Evolutionary conservation across 2,113 vertebrate genomes (phyloP).

Genomic region (Sula dactylatra): DNA sequence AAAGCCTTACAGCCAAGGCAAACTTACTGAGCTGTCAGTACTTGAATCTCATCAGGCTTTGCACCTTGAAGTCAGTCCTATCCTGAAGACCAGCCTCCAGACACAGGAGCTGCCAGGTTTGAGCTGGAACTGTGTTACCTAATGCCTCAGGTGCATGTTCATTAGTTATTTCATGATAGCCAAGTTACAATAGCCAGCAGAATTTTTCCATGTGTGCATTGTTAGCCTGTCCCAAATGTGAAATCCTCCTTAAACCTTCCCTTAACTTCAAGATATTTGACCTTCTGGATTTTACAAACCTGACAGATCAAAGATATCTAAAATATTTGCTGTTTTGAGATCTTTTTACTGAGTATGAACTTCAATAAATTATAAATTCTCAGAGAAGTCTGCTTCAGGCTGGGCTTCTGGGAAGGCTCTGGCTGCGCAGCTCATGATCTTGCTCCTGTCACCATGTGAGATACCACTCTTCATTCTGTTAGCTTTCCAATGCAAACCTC

Average conservation of each 20-base stretch:
- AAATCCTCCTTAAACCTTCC: not conserved
- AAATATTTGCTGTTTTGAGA: not conserved
- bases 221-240: not conserved
- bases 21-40: not conserved
- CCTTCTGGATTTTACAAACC: not conserved
- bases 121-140: not conserved
- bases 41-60: not conserved
- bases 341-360: not conserved
- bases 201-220: not conserved
- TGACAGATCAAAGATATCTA: not conserved
- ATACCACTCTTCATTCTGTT: not conserved
- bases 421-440: not conserved
- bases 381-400: not conserved
- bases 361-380: not conserved
- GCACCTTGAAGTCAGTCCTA: not conserved
- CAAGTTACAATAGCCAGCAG: not conserved
- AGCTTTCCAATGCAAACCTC: not conserved
- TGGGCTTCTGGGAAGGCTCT: not conserved
- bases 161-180: not conserved
- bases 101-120: not conserved
- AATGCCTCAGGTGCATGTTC: not conserved
- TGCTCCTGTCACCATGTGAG: not conserved
- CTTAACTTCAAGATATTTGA: not conserved
- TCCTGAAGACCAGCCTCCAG: not conserved
- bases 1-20: not conserved